A percentile compares a stretch with the other conserved stretches of the same genome.
Conservation (phyloP, 1,140 invertebrate genomes). For the Drusus annulatus region DNA sequence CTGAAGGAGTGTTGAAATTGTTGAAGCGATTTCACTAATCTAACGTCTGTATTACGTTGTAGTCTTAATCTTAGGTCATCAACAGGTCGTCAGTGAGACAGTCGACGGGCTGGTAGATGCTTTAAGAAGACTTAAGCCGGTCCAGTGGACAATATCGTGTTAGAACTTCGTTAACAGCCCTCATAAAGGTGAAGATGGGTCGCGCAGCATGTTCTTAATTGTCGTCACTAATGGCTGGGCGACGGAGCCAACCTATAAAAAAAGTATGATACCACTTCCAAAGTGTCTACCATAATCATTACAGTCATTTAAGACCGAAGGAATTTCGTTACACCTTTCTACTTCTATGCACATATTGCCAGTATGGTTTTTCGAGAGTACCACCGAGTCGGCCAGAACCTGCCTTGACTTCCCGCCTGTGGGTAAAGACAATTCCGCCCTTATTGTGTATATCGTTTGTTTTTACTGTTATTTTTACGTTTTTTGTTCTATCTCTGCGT, state of each 20-base stretch:
- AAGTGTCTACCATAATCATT: not conserved
- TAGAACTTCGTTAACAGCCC: constrained; percentile 52
- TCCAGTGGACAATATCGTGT: constrained; percentile 41
- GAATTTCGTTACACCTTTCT: no score
- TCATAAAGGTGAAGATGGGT: constrained; percentile 58
- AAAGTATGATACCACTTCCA: not conserved
- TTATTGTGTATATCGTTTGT: constrained; percentile 46
- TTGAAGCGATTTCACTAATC: no score
- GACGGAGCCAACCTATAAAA: not conserved
- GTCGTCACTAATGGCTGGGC: constrained; percentile 47
- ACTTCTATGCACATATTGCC: no score
- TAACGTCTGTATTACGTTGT: no score
- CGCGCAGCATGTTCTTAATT: constrained; percentile 56
- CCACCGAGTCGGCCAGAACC: not conserved
- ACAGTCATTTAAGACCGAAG: no score
- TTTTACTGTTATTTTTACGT: constrained; percentile 47
- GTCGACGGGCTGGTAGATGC: not conserved
- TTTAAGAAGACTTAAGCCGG: not conserved
- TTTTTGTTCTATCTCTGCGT: not conserved
- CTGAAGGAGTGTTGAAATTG: not conserved
- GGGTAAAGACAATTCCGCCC: constrained; percentile 41
- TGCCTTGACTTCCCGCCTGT: constrained; percentile 22
- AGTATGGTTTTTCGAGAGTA: no score
- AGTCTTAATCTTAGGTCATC: not conserved
- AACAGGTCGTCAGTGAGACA: constrained; percentile 22